Evolutionary conservation across 2,113 vertebrate species (phyloP), one percentile per base, ranked within the genome.

Genomic region (Siniperca chuatsi): DNA sequence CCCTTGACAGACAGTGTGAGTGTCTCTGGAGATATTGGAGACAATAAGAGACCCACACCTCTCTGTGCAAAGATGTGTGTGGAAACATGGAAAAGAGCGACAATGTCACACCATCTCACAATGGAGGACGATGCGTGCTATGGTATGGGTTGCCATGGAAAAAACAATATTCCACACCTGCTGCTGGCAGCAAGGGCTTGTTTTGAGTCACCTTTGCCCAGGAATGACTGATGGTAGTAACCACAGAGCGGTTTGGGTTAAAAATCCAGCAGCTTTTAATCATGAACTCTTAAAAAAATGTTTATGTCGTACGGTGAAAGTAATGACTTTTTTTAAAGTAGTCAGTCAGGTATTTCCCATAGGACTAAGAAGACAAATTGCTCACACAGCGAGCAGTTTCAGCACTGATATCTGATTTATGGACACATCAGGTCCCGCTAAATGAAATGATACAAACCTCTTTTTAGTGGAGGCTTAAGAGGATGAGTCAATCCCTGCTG

Each of bases 1-100:
- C 87, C 91, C 89, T 94, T 93, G 89, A 92, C 86, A 92, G 86
- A 82, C 65, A 0, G 54, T 33, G 37, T 2, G 16, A 58, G 81
- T 16, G 57, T 87, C 75, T 84, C 81, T 6, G 25, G 67, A 73
- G 83, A 77, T 65, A 75, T 50, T 37, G 71, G 73, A 68, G 77
- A 86, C 83, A 73, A 62, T 4, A 44, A 70, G 21, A 79, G 37
- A 64, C 37, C 10, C 70, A 12, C 35, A 46, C 40, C 1, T 60
- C 57, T 67, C 18, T 13, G 46, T 81, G 78, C 44, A 54, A 68
- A 1, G 37, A 20, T 67, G 52, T 62, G 68, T 1, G 66, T 35
- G 37, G 12, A 46, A 6, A 50, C 48, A 40, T 7, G 1, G 16
- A 54, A n/a, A 61, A 55, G 60, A 67, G 46, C 8, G 15, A 12